A percentile compares a stretch with the other conserved stretches of the same genome.
Conservation (phyloP, 2,888 invertebrate species). For the Oxytorus armatus region DNA sequence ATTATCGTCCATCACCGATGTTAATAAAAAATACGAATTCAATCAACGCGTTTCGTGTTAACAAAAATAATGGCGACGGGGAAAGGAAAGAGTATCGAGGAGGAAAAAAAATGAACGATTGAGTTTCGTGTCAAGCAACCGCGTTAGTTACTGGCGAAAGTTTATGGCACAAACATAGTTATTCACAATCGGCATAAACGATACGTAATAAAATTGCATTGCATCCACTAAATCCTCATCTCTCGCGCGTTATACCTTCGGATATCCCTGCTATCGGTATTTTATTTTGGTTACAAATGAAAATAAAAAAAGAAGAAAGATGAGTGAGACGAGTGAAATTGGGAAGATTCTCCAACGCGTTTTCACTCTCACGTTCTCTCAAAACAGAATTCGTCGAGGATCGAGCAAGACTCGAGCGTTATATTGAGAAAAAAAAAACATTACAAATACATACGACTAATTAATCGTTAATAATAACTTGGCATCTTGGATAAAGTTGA, state of each 20-base stretch:
- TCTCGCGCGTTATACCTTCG: conserved; percentile 2
- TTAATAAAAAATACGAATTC: neutral
- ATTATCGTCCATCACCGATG: conserved; percentile 24
- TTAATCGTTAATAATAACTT: conserved; percentile 70
- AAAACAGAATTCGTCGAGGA: conserved; percentile 17
- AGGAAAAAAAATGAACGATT: neutral
- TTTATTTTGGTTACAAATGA: conserved; percentile 34
- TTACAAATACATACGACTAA: conserved; percentile 76
- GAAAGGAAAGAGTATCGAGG: neutral
- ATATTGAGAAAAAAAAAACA: conserved; percentile 67
- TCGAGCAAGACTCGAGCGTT: conserved; percentile 61
- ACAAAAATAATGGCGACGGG: neutral
- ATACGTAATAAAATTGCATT: conserved; percentile 56
- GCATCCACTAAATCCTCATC: conserved; percentile 28
- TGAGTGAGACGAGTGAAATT: conserved; percentile 36
- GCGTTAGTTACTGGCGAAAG: conserved; percentile 41
- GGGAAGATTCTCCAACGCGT: too few relatives aligned
- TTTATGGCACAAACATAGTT: conserved; percentile 61
- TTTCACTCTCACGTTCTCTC: conserved; percentile 1
- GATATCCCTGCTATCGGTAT: too few relatives aligned
- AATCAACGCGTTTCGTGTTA: neutral
- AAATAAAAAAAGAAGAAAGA: conserved; percentile 21
- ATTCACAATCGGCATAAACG: conserved; percentile 67
- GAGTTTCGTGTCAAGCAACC: neutral
- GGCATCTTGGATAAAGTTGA: conserved; percentile 60